Evolutionary conservation across 1,140 invertebrate genomes (phyloP).

Genomic region (Cherax destructor): DNA sequence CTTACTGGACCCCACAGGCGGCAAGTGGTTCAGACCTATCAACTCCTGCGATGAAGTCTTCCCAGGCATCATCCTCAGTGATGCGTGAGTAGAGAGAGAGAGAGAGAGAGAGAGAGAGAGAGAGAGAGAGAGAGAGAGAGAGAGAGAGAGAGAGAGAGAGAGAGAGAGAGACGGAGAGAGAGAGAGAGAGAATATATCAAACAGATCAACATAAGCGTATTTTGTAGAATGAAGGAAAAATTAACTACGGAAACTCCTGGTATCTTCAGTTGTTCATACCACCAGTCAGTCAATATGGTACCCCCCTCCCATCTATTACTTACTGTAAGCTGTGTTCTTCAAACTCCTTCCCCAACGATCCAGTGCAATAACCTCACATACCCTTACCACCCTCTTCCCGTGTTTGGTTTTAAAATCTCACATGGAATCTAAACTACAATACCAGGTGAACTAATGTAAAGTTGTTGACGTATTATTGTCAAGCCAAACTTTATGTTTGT

Average conservation of each 20-base stretch:
- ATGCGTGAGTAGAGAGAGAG: slow-evolving; percentile 57
- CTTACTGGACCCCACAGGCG: slow-evolving; percentile 48
- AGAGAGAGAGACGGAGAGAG: not conserved
- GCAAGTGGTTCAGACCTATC: slow-evolving; percentile 55
- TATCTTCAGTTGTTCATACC: too few relatives aligned
- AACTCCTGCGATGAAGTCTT: slow-evolving; percentile 75
- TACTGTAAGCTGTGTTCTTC: too few relatives aligned
- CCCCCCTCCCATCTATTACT: too few relatives aligned
- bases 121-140: not conserved
- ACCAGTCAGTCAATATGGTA: too few relatives aligned
- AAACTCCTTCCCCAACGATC: too few relatives aligned
- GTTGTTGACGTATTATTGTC: too few relatives aligned
- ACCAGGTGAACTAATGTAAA: too few relatives aligned
- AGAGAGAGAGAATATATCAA: not conserved
- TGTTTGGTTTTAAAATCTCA: too few relatives aligned
- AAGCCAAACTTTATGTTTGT: too few relatives aligned
- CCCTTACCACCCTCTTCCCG: too few relatives aligned
- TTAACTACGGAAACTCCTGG: not conserved
- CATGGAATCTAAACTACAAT: too few relatives aligned
- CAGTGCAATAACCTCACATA: too few relatives aligned
- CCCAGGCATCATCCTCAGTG: slow-evolving; percentile 74
- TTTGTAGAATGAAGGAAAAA: not conserved
- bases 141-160: not conserved
- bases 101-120: not conserved
- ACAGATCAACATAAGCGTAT: not conserved